Conservation (phyloP, 2,888 invertebrate genomes). For the Platerodrilus igneus region DNA sequence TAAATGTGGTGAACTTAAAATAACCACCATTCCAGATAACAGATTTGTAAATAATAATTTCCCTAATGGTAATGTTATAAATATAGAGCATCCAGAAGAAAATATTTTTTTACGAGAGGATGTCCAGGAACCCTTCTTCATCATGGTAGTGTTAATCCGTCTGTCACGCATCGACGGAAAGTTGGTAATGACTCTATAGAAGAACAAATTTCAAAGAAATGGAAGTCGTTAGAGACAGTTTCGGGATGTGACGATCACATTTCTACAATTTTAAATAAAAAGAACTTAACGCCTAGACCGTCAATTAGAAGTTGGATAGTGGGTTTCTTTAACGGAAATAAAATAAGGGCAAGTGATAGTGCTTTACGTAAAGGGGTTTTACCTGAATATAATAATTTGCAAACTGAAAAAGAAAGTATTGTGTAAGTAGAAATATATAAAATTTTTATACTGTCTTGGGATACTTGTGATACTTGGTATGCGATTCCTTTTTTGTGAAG, state of each 20-base stretch:
- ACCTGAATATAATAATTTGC: slow-evolving; percentile 53
- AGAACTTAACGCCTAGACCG: slow-evolving; percentile 58
- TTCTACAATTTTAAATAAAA: slow-evolving; percentile 48
- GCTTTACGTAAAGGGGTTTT: slow-evolving; percentile 54
- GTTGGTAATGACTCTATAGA: slow-evolving; percentile 43
- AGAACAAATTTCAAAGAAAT: slow-evolving; percentile 57
- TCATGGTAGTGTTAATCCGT: slow-evolving; percentile 32
- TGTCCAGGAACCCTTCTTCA: too few relatives aligned
- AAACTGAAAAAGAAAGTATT: slow-evolving; percentile 57
- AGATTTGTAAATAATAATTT: slow-evolving; percentile 53
- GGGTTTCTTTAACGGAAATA: slow-evolving; percentile 68
- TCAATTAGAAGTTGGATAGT: slow-evolving; percentile 70
- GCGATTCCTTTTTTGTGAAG: neutral
- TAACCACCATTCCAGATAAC: slow-evolving; percentile 47
- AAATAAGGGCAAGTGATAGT: slow-evolving; percentile 61
- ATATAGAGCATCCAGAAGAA: slow-evolving; percentile 40
- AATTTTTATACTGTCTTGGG: slow-evolving; percentile 2
- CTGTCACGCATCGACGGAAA: slow-evolving; percentile 37
- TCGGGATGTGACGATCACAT: slow-evolving; percentile 40
- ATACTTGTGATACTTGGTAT: neutral
- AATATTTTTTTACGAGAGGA: too few relatives aligned
- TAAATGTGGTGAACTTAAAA: slow-evolving; percentile 45
- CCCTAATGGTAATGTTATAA: slow-evolving; percentile 52
- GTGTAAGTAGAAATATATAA: slow-evolving; percentile 42
- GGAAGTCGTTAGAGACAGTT: slow-evolving; percentile 75